Base-by-base conservation (phyloP, 2,113 vertebrate species). In the Furnarius figulus region DNA sequence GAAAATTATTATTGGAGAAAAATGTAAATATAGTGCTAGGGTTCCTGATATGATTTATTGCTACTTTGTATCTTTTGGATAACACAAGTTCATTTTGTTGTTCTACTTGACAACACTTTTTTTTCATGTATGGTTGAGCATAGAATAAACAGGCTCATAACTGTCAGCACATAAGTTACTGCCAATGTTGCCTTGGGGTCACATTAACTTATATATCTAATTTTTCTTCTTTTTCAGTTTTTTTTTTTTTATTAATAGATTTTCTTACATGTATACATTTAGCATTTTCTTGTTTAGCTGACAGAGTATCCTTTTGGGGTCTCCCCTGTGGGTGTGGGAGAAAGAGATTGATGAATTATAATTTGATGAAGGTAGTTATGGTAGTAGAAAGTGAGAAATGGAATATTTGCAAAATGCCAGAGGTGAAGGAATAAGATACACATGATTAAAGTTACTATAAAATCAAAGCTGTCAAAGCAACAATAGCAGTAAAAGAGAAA, bases 331-430 rank as follows among this genome's bases (percentile, higher is more conserved):
- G 91, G 49, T 89, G 75, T 82, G 21, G 7, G 42, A 52, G 73
- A 91, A 95, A 89, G 58, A 85, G 84, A 95, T 73, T 97, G 97
- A 98, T 97, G 95, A 96, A 97, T 97, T 93, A 93, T 91, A 95
- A 50, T 94, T 97, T 97, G 96, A 97, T 90, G 89, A 96, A 98
- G 93, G 96, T 93, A 96, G 96, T 98, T 98, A 97, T 68, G 70
- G 93, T 90, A 96, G 95, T 88, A 93, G 94, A 35, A 50, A 97
- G 72, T 92, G 85, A 98, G 90, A 97, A 98, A 96, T 72, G 75
- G 95, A 97, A 97, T 98, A 97, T 98, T 97, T 98, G 95, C 94
- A 97, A 98, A 98, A 98, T 97, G 97, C 96, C 97, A 98, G 97
- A 97, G 97, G 96, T 98, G 97, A 98, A 98, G 90, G 88, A 97